phyloP scores from a whole-genome alignment of 2,888 invertebrate genomes.

The Hirtodrosophila alboralis region DNA sequence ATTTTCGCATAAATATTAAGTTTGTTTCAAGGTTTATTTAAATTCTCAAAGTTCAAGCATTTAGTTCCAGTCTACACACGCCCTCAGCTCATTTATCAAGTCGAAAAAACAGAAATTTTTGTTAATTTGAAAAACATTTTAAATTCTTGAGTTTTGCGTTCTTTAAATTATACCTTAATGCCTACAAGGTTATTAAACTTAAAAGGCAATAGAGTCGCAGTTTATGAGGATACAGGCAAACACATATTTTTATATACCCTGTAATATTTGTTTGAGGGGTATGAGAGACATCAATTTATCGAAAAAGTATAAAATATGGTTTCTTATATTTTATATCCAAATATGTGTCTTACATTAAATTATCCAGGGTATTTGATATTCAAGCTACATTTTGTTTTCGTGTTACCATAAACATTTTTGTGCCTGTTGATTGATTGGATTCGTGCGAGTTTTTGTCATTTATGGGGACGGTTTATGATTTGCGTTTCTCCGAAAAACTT shows the following conservation, averaged over 20 bases:
- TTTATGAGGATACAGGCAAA: constrained; percentile 10
- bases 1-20: constrained; percentile 35
- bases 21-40: constrained; percentile 35
- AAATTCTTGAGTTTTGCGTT: constrained; percentile 6
- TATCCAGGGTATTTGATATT: neutral
- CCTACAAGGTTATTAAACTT: constrained; percentile 20
- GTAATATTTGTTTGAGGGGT: neutral
- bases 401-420: constrained; percentile 26
- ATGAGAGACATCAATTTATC: too few relatives aligned
- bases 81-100: constrained; percentile 60
- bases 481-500: constrained; percentile 55
- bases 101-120: too few relatives aligned
- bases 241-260: constrained; percentile 32
- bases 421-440: constrained; percentile 59
- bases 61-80: constrained; percentile 38
- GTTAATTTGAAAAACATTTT: neutral
- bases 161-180: constrained; percentile 1
- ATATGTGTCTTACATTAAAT: too few relatives aligned
- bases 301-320: too few relatives aligned
- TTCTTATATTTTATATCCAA: too few relatives aligned
- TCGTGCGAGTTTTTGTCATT: constrained; percentile 52
- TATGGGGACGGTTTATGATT: constrained; percentile 34
- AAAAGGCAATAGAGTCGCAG: constrained; percentile 6
- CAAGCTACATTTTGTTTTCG: neutral
- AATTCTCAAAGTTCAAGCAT: constrained; percentile 25